A percentile compares a stretch with the other conserved stretches of the same genome.
phyloP scores from a whole-genome alignment of 2,113 vertebrate genomes.

The Pipra filicauda region DNA sequence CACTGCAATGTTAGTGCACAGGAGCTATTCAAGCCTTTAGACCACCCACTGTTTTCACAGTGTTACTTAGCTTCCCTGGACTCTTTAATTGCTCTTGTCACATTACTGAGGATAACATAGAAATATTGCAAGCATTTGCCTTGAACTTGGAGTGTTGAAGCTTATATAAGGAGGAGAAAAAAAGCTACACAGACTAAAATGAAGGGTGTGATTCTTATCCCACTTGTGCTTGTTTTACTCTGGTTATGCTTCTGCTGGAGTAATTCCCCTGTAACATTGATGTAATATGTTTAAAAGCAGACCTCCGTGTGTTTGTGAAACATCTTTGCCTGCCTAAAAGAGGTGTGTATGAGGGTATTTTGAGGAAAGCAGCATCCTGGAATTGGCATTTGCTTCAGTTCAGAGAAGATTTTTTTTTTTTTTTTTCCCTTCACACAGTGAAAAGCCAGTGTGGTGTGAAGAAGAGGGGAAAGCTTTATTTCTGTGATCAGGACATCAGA shows the following conservation, averaged over 20 bases:
- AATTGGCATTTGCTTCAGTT: background rate
- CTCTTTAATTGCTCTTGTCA: slow-evolving; percentile 41
- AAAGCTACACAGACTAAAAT: background rate
- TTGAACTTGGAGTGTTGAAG: background rate
- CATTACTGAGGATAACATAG: slow-evolving; percentile 1
- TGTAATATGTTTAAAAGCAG: background rate
- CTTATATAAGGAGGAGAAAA: background rate
- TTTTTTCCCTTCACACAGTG: accelerated
- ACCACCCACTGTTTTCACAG: slow-evolving; percentile 17
- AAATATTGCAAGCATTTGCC: slow-evolving; percentile 39
- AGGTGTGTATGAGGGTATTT: background rate
- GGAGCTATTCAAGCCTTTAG: slow-evolving; percentile 14
- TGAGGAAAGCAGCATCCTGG: background rate
- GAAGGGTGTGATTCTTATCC: background rate
- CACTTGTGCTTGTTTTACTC: background rate
- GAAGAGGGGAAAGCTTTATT: background rate
- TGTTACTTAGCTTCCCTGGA: background rate
- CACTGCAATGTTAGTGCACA: background rate
- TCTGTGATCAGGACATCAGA: background rate
- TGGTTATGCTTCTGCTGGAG: background rate
- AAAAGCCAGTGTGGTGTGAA: background rate
- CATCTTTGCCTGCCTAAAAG: background rate
- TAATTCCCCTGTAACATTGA: background rate
- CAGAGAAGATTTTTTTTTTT: background rate
- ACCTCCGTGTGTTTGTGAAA: background rate